phyloP scores from a whole-genome alignment of 2,888 invertebrate genomes.

The Hirtodrosophila trivittata region DNA sequence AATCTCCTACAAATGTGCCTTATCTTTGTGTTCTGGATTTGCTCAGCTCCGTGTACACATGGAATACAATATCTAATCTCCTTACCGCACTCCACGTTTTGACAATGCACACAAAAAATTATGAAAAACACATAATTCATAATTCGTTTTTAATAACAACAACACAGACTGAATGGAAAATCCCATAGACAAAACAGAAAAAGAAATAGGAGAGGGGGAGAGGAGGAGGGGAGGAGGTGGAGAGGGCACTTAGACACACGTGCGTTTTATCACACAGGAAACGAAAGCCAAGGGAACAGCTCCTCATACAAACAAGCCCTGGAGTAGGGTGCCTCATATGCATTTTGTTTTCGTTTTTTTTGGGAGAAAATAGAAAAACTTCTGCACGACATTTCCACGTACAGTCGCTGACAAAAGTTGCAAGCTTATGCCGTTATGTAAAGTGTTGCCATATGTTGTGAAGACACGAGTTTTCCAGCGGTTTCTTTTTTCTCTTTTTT shows the following conservation, averaged over 20 bases:
- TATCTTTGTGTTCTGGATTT: slow-evolving; percentile 62
- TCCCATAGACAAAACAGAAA: slow-evolving; percentile 14
- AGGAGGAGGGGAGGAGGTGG: background rate
- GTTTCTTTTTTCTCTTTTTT: slow-evolving; percentile 11
- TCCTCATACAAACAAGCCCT: slow-evolving; percentile 19
- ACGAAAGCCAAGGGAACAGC: slow-evolving; percentile 28
- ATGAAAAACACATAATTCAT: slow-evolving; percentile 73
- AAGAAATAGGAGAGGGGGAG: background rate
- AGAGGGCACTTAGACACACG: slow-evolving; percentile 55
- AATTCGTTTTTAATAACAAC: slow-evolving; percentile 77
- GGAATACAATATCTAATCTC: slow-evolving; percentile 53
- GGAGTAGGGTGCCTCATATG: slow-evolving; percentile 16
- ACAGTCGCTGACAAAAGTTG: slow-evolving; percentile 32
- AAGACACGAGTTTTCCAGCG: background rate
- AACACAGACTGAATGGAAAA: slow-evolving; percentile 32
- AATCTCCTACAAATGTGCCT: slow-evolving; percentile 68
- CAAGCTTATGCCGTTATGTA: slow-evolving; percentile 48
- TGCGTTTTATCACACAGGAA: slow-evolving; percentile 58
- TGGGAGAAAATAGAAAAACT: slow-evolving; percentile 16
- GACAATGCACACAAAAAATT: slow-evolving; percentile 42
- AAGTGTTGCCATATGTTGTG: slow-evolving; percentile 45
- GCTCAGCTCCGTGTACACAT: slow-evolving; percentile 25
- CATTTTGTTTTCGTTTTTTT: slow-evolving; percentile 16
- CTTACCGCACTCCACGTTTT: slow-evolving; percentile 34
- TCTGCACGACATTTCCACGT: slow-evolving; percentile 11